Evolutionary conservation across 2,797 vertebrate genomes (phyloP), one percentile per base, ranked within the genome.

Genomic region (Leptoclinus maculatus): DNA sequence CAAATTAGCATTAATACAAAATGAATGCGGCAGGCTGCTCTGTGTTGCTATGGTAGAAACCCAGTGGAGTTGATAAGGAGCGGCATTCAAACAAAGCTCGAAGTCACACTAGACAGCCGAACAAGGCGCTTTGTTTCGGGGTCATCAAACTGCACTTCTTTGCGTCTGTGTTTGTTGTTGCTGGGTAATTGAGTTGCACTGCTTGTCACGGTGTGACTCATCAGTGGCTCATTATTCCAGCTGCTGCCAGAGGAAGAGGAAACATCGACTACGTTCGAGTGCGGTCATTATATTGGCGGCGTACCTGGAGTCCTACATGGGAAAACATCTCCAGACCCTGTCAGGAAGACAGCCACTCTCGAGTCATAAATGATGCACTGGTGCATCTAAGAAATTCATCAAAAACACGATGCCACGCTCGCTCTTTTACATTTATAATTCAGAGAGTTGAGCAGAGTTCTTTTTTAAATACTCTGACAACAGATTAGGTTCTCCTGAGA

Each of bases 221-320:
- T 90, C 90, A 90, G 81, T 23, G 7, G 53, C 89, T 91, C 89
- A 86, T 93, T 92, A 92, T 87, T 85, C 80, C 85, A 73, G 77
- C 51, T 75, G 76, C 80, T 76, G 66, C 60, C 71, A 66, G 75
- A 83, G 59, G 57, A 83, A 79, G 73, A 82, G 76, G 83, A 73
- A 75, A 66, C 79, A 63, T 69, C 76, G 43, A 56, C 82, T n/a
- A 9, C 19, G 64, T 76, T 73, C 0, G 23, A 82, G 78, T 51
- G 66, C 25, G 82, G 83, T 86, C 88, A 81, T 88, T 89, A 88
- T 72, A 65, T 73, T 32, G 64, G 59, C 63, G 13, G 43, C 19
- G 4, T 57, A 77, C 80, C 69, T 77, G 76, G 16, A 76, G 66
- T 64, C n/a, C 9, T 17, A 66, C 71, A 65, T 10, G 4, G 47